phyloP scores from a whole-genome alignment of 2,888 invertebrate species.

The Notocelia uddmanniana region DNA sequence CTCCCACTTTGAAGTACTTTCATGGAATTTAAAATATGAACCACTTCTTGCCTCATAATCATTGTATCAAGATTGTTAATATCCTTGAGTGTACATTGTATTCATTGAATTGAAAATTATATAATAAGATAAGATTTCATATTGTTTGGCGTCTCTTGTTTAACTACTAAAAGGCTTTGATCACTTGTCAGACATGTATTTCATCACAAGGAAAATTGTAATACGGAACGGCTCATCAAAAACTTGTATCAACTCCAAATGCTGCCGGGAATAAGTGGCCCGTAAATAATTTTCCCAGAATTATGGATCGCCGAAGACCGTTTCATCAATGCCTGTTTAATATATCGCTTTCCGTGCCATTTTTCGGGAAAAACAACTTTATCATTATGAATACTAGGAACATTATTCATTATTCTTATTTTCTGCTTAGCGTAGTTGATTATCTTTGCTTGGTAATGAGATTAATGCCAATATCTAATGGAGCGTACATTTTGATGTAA shows the following conservation, averaged over 20 bases:
- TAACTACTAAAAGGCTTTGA: not conserved
- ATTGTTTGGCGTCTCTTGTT: too few species aligned
- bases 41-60: too few species aligned
- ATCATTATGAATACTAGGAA: conserved; percentile 49
- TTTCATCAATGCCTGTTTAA: conserved; percentile 69
- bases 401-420: conserved; percentile 53
- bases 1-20: too few species aligned
- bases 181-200: conserved; percentile 16
- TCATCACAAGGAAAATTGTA: conserved; percentile 50
- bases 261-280: conserved; percentile 56
- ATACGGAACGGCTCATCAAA: conserved; percentile 51
- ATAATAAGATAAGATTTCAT: too few species aligned
- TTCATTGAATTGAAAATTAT: too few species aligned
- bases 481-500: conserved; percentile 32
- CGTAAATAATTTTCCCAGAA: conserved; percentile 62
- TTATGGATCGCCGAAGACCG: conserved; percentile 65
- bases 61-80: too few species aligned
- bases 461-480: conserved; percentile 45
- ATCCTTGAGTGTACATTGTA: too few species aligned
- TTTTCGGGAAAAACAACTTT: conserved; percentile 52
- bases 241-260: conserved; percentile 58
- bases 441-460: conserved; percentile 42
- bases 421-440: conserved; percentile 48
- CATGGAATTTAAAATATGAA: too few species aligned
- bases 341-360: conserved; percentile 60